Conservation (phyloP, 1,140 invertebrate genomes). For the Dufourea novaeangliae region DNA sequence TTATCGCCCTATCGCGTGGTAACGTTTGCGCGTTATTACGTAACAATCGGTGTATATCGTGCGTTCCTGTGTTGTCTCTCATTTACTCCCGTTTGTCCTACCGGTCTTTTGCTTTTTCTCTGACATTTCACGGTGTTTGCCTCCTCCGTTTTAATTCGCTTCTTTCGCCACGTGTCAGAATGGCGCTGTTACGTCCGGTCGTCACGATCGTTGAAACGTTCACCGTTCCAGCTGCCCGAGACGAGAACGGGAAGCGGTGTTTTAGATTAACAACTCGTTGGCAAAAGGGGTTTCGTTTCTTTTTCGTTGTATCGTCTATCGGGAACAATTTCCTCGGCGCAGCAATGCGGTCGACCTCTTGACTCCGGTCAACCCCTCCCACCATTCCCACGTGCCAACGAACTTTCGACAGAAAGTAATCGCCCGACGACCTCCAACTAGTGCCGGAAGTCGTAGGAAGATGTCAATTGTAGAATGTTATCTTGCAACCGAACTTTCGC, state of each 20-base stretch:
- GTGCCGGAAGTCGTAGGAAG: constrained; percentile 79
- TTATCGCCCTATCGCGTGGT: not conserved
- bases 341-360: constrained; percentile 40
- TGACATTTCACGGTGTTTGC: not conserved
- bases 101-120: not conserved
- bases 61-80: constrained; percentile 1
- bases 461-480: constrained; percentile 73
- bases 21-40: constrained; percentile 49
- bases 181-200: not conserved
- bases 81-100: not conserved
- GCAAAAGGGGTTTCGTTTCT: not conserved
- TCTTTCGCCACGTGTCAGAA: not conserved
- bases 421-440: constrained; percentile 72
- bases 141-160: not conserved
- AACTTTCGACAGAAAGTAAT: constrained; percentile 77
- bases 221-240: not conserved
- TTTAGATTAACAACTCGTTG: too few relatives aligned
- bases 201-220: not conserved
- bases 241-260: not conserved
- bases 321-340: constrained; percentile 19
- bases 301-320: not conserved
- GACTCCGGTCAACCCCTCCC: constrained; percentile 27
- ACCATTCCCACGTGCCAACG: constrained; percentile 66
- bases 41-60: constrained; percentile 47
- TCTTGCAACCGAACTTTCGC: constrained; percentile 59